These are phyloP conservation scores for Galeopsomyia nigrocyanea DNA, from an alignment of 2,888 invertebrate genomes.

Conservation along the genomic window DNA sequence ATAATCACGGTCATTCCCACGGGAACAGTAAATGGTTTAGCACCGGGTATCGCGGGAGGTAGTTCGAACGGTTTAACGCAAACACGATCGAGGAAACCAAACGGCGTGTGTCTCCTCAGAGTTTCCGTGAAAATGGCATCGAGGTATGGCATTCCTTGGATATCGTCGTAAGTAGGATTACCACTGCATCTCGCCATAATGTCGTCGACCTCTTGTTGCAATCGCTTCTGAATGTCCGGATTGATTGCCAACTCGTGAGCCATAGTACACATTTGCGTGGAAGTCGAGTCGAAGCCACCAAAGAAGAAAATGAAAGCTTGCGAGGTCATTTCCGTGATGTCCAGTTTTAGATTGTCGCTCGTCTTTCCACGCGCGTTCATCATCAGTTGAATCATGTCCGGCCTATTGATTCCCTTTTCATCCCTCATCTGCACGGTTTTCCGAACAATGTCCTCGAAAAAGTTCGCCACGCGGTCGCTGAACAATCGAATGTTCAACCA, in stretches of 20 bases:
- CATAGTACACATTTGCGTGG: conserved; percentile 54
- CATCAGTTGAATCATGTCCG: conserved; percentile 74
- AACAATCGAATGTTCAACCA: background rate
- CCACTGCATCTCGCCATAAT: conserved; percentile 58
- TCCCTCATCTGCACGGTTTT: conserved; percentile 53
- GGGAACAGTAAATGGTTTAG: conserved; percentile 57
- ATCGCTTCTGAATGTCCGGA: conserved; percentile 59
- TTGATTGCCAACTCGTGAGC: conserved; percentile 55
- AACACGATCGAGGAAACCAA: conserved; percentile 56
- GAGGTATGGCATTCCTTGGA: conserved; percentile 70
- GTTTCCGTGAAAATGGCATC: conserved; percentile 70
- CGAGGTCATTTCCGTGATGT: conserved; percentile 67
- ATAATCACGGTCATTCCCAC: conserved; percentile 60
- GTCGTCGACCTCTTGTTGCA: conserved; percentile 62
- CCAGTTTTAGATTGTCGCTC: conserved; percentile 44
- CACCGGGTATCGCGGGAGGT: conserved; percentile 59
- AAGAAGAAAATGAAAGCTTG: conserved; percentile 52
- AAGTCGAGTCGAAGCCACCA: conserved; percentile 59
- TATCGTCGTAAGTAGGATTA: conserved; percentile 66
- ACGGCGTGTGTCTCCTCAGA: conserved; percentile 48
- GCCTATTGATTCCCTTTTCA: conserved; percentile 62
- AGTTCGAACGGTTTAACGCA: conserved; percentile 61
- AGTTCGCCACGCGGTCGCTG: conserved; percentile 5
- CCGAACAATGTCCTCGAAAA: conserved; percentile 49
- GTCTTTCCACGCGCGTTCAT: conserved; percentile 67